Evolutionary conservation across 2,888 invertebrate species (phyloP).

Genomic region (Orthosia incerta): DNA sequence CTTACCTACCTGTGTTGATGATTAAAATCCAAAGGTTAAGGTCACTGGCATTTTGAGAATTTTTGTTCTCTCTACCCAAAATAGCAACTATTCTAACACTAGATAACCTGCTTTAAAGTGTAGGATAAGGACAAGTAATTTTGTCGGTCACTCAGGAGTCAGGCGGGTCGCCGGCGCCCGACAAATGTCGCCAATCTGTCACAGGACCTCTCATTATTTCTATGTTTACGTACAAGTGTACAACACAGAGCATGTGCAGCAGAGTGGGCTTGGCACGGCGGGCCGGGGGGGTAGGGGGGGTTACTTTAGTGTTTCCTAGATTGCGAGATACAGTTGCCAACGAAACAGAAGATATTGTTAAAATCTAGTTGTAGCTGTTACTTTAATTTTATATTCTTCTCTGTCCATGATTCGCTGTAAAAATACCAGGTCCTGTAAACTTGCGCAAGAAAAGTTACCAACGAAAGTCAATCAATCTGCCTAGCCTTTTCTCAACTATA

Average conservation of each 20-base stretch:
- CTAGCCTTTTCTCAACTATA: too few species aligned
- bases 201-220: conserved; percentile 20
- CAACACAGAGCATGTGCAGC: not conserved
- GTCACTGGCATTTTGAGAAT: not conserved
- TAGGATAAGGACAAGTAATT: not conserved
- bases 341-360: not conserved
- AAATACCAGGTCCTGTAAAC: not conserved
- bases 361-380: too few species aligned
- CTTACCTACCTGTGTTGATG: not conserved
- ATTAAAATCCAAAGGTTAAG: not conserved
- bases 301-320: not conserved
- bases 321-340: not conserved
- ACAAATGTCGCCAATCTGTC: conserved; percentile 58
- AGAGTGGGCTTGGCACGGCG: not conserved
- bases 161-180: conserved; percentile 4
- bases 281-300: not conserved
- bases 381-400: not conserved
- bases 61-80: not conserved
- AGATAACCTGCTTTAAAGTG: not conserved
- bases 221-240: conserved; percentile 1
- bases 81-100: not conserved
- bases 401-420: not conserved
- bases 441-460: not conserved
- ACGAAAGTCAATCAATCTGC: too few species aligned
- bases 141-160: not conserved